A percentile compares a stretch with the other conserved stretches of the same genome.
Evolutionary conservation across 1,140 invertebrate species (phyloP).

Genomic region (Helicoverpa zea): DNA sequence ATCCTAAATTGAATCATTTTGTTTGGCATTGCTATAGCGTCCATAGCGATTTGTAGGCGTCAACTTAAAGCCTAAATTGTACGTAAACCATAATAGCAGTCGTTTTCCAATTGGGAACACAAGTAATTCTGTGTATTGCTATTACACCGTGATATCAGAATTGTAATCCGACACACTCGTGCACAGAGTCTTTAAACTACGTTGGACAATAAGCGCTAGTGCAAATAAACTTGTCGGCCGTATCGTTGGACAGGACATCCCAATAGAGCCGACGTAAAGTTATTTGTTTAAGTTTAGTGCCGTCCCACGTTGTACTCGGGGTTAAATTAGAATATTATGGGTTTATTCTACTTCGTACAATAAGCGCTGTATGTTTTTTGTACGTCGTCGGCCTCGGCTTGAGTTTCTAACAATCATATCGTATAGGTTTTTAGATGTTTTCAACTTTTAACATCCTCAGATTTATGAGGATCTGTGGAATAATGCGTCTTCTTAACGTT

Average conservation of each 20-base stretch:
- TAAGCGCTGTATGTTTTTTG: neutral
- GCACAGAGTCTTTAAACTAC: conserved; percentile 16
- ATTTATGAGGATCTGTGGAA: too few relatives aligned
- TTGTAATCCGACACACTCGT: conserved; percentile 41
- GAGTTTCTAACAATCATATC: too few relatives aligned
- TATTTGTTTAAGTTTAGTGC: conserved; percentile 86
- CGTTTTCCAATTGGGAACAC: conserved; percentile 56
- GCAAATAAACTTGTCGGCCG: conserved; percentile 49
- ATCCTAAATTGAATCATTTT: conserved; percentile 55
- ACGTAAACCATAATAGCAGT: conserved; percentile 45
- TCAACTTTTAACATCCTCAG: too few relatives aligned
- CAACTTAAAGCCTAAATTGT: conserved; percentile 63
- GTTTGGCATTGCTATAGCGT: conserved; percentile 62
- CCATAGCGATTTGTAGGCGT: conserved; percentile 60
- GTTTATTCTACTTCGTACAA: conserved; percentile 70
- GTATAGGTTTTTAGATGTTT: too few relatives aligned
- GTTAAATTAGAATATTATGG: conserved; percentile 78
- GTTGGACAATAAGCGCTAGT: conserved; percentile 38
- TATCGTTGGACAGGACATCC: conserved; percentile 76
- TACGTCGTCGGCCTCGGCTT: too few relatives aligned
- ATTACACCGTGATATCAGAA: conserved; percentile 19
- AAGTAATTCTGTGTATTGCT: conserved; percentile 41
- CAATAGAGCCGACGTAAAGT: conserved; percentile 82
- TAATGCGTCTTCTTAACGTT: neutral
- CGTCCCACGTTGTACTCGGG: conserved; percentile 72